Percentiles rank a stretch among this genome's conserved stretches.
Conservation (phyloP, 2,113 vertebrate species). For the Arvicanthis niloticus region DNA sequence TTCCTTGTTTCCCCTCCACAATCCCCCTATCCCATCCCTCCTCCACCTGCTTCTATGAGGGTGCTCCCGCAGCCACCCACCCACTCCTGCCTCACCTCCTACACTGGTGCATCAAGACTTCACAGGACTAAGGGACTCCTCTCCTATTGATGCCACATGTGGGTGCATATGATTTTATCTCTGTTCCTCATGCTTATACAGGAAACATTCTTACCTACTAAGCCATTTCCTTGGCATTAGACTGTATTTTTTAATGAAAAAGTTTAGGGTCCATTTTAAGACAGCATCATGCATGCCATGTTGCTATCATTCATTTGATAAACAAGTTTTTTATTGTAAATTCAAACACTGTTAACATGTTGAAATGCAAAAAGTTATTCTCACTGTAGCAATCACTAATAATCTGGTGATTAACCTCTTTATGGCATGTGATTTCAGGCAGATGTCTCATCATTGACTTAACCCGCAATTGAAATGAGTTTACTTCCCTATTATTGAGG, state of each 20-base stretch:
- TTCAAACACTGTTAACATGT: constrained; percentile 14
- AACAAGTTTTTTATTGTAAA: background rate
- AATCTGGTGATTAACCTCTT: background rate
- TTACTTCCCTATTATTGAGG: background rate
- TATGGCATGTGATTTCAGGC: background rate
- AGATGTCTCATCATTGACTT: background rate
- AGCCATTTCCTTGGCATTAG: background rate
- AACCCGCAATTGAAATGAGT: background rate
- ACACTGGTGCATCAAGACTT: too few relatives aligned
- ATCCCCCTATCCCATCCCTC: too few relatives aligned
- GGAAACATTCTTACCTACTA: background rate
- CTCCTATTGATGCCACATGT: too few relatives aligned
- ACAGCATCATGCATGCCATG: background rate
- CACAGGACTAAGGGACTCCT: too few relatives aligned
- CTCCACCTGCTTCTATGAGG: too few relatives aligned
- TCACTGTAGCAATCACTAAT: background rate
- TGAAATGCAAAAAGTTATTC: background rate
- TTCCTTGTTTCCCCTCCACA: too few relatives aligned
- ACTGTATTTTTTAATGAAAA: constrained; percentile 43
- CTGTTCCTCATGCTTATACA: background rate
- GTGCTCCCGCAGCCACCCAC: too few relatives aligned
- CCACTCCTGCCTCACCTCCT: too few relatives aligned
- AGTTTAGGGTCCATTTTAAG: constrained; percentile 1
- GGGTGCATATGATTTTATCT: background rate
- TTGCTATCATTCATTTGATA: background rate